phyloP scores from a whole-genome alignment of 2,797 vertebrate species.

The Darevskia nairensis region DNA sequence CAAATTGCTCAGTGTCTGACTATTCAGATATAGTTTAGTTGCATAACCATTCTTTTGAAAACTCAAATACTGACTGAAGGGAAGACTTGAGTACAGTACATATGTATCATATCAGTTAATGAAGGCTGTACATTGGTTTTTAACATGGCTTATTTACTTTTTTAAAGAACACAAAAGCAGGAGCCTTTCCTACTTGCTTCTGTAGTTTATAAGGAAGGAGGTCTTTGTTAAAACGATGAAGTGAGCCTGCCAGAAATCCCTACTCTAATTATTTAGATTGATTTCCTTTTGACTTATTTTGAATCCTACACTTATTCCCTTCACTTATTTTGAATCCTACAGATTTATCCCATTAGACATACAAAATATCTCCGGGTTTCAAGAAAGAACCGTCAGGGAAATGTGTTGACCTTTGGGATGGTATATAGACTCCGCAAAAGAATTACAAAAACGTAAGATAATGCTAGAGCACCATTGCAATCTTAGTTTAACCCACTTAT shows the following conservation, averaged over 20 bases:
- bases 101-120: not conserved
- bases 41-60: not conserved
- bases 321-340: not conserved
- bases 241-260: not conserved
- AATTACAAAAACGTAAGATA: not conserved
- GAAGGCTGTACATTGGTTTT: not conserved
- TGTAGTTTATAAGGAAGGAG: not conserved
- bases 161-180: not conserved
- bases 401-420: not conserved
- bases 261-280: not conserved
- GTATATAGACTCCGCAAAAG: not conserved
- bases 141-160: not conserved
- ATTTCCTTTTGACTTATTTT: not conserved
- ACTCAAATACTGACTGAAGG: not conserved
- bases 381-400: not conserved
- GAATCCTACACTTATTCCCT: not conserved
- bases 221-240: not conserved
- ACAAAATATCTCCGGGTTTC: not conserved
- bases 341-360: not conserved
- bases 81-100: not conserved
- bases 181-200: not conserved
- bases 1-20: too few species aligned
- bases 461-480: not conserved
- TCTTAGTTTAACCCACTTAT: not conserved
- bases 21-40: not conserved